phyloP scores from a whole-genome alignment of 1,140 invertebrate species.

The Rhynchophorus ferrugineus region DNA sequence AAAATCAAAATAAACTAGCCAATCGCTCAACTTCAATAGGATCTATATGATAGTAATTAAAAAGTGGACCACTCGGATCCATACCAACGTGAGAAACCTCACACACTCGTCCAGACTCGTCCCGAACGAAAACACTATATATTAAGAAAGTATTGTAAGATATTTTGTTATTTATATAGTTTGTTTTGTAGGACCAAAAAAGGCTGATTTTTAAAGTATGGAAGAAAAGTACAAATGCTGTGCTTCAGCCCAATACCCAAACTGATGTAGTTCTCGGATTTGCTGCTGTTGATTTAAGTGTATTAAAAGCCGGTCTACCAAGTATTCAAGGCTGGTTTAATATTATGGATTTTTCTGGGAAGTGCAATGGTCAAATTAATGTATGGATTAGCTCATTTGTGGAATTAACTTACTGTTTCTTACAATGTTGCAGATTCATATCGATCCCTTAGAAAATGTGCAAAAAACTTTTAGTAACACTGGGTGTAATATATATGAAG shows the following conservation, averaged over 20 bases:
- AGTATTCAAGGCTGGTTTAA: slow-evolving; percentile 54
- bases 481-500: background rate
- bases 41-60: too few relatives aligned
- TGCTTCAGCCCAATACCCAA: slow-evolving; percentile 42
- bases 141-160: too few relatives aligned
- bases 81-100: too few relatives aligned
- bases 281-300: slow-evolving; percentile 51
- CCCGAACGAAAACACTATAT: too few relatives aligned
- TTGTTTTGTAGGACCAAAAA: slow-evolving; percentile 48
- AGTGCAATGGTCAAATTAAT: slow-evolving; percentile 54
- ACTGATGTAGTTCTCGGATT: slow-evolving; percentile 51
- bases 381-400: slow-evolving; percentile 34
- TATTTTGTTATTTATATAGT: too few relatives aligned
- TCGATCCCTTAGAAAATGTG: slow-evolving; percentile 46
- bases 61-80: too few relatives aligned
- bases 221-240: slow-evolving; percentile 41
- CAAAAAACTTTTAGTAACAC: slow-evolving; percentile 16
- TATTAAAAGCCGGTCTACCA: slow-evolving; percentile 45
- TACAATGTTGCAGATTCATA: slow-evolving; percentile 39
- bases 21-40: too few relatives aligned
- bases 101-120: too few relatives aligned
- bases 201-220: slow-evolving; percentile 54
- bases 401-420: slow-evolving; percentile 2
- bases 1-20: too few relatives aligned
- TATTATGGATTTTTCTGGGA: slow-evolving; percentile 53